These are phyloP conservation scores for Leptopterna dolabrata DNA, from an alignment of 2,888 invertebrate genomes.

Conservation along the genomic window DNA sequence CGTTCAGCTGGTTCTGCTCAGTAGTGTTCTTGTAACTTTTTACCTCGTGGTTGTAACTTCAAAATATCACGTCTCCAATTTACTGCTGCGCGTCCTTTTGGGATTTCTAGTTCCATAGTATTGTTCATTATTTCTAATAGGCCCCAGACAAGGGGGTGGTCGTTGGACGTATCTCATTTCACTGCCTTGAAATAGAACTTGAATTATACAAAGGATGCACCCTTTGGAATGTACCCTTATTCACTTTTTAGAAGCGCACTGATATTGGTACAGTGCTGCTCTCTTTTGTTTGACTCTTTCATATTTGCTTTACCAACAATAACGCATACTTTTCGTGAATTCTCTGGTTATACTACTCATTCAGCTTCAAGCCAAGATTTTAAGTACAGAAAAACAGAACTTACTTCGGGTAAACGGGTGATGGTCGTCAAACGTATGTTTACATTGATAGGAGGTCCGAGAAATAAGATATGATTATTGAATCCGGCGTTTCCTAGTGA, in stretches of 20 bases:
- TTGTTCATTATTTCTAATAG: too few relatives aligned
- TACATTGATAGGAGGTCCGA: background rate
- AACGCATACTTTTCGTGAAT: background rate
- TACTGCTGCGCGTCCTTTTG: background rate
- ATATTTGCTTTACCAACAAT: too few relatives aligned
- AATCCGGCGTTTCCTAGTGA: background rate
- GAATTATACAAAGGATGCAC: too few relatives aligned
- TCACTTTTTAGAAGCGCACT: too few relatives aligned
- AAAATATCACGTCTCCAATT: background rate
- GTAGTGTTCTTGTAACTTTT: background rate
- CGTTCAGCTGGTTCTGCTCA: conserved; percentile 14
- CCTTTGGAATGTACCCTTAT: too few relatives aligned
- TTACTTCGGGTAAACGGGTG: background rate
- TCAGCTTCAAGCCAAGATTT: background rate
- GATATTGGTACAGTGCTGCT: too few relatives aligned
- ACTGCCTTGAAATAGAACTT: too few relatives aligned
- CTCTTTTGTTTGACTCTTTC: too few relatives aligned
- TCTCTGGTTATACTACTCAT: background rate
- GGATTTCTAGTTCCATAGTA: too few relatives aligned
- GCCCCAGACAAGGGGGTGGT: too few relatives aligned
- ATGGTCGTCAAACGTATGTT: background rate
- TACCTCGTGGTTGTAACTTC: background rate
- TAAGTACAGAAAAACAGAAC: background rate
- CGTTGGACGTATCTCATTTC: too few relatives aligned
- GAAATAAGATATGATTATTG: background rate